Base-by-base conservation (phyloP, 2,888 invertebrate genomes). In the Acronicta psi region DNA sequence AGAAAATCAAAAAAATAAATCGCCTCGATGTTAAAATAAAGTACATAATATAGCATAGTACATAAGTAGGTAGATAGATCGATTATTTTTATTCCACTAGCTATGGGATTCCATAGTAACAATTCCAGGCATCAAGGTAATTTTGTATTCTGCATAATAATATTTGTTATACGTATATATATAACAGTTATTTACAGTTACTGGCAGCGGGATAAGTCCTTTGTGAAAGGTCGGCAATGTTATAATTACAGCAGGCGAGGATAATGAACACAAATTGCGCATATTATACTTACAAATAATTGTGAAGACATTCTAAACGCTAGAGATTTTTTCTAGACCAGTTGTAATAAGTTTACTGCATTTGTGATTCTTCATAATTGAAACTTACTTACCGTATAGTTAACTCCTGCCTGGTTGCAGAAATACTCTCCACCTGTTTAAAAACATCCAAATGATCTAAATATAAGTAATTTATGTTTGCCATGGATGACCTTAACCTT, bases 401-500 rank as follows among this genome's bases (percentile, higher is more conserved):
- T n/a, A n/a, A n/a, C n/a, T 7, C 3, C 23, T 23, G 23, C 23
- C 4, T 20, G 2, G 23, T 7, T 23, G 3, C 23, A 23, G 23
- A 20, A 20, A 5, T 20, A 20, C 3, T 20, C 5, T n/a, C n/a
- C n/a, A n/a, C n/a, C n/a, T n/a, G n/a, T n/a, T n/a, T n/a, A n/a
- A n/a, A 20, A 25, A 29, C 29, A 11, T 29, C 7, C 13, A 25
- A 51, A 52, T 18, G 3, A 18, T 34, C 16, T 55, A 29, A 16
- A 37, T 20, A 62, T 14, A 49, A 55, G 29, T 40, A 17, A 25
- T 37, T 49, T 13, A 40, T 50, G 23, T 50, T 57, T 17, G 6
- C 31, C 17, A 57, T 57, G 57, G 10, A 57, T 53, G 57, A 13
- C 67, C 72, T 43, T 66, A 41, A 57, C 52, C 67, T 69, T 69